Percentiles rank a stretch among this genome's conserved stretches.
These are phyloP conservation scores for Acrocephalus arundinaceus DNA, from an alignment of 2,113 vertebrate genomes.

Conservation along the genomic window DNA sequence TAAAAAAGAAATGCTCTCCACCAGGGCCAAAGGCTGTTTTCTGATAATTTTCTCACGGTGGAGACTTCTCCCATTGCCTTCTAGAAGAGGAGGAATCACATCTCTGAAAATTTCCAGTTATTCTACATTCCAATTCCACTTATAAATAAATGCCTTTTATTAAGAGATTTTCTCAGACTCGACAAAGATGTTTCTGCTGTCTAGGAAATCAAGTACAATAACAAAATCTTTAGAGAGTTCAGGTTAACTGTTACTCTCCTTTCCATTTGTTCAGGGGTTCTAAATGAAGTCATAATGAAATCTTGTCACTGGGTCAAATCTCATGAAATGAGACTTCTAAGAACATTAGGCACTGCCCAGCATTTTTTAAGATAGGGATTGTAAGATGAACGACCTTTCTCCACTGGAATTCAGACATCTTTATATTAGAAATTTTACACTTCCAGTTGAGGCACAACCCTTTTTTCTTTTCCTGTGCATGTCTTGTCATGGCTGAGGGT, in stretches of 20 bases:
- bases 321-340: neutral
- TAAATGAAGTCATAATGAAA: neutral
- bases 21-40: neutral
- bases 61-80: neutral
- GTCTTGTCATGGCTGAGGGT: neutral
- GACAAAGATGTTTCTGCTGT: neutral
- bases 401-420: neutral
- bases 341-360: neutral
- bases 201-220: neutral
- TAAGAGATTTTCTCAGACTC: neutral
- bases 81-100: neutral
- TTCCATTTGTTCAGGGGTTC: neutral
- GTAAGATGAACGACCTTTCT: fast-evolving
- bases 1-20: neutral
- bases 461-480: neutral
- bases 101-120: neutral
- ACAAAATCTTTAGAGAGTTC: neutral
- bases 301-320: neutral
- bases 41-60: neutral
- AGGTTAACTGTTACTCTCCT: neutral
- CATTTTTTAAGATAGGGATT: neutral
- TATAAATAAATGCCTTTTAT: neutral
- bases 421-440: neutral
- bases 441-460: neutral
- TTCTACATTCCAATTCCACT: neutral